Percentiles rank a stretch among this genome's conserved stretches.
These are phyloP conservation scores for Punctoribates punctum DNA, from an alignment of 2,888 invertebrate species.

Conservation along the genomic window DNA sequence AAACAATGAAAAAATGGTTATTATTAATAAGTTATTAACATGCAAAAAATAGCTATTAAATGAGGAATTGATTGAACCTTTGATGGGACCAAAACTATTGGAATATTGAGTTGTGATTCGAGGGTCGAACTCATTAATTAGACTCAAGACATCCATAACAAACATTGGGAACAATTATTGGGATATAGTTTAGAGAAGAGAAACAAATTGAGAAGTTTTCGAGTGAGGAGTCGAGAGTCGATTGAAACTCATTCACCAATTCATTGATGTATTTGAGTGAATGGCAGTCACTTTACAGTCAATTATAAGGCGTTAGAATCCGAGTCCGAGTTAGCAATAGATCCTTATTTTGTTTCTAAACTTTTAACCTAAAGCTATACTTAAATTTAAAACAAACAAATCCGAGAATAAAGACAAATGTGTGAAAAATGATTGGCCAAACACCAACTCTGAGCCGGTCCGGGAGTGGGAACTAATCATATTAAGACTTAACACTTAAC, in stretches of 20 bases:
- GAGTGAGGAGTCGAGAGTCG: neutral
- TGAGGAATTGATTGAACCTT: conserved; percentile 24
- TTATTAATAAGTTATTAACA: neutral
- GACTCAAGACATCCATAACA: conserved; percentile 33
- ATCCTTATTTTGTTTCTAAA: conserved; percentile 16
- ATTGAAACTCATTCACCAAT: conserved; percentile 7
- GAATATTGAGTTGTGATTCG: conserved; percentile 5
- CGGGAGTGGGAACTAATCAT: neutral
- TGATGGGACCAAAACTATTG: conserved; percentile 35
- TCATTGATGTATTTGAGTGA: conserved; percentile 4
- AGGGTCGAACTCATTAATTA: conserved; percentile 33
- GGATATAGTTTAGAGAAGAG: neutral
- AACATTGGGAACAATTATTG: conserved; percentile 32
- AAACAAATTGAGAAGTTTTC: neutral
- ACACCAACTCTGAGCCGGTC: neutral
- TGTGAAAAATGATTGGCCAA: neutral
- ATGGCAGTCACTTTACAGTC: neutral
- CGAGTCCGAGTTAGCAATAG: neutral
- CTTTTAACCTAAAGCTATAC: conserved; percentile 16
- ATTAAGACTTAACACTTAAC: neutral
- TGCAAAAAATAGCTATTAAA: conserved; percentile 33
- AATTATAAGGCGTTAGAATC: neutral
- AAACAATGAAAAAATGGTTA: neutral
- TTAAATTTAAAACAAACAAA: conserved; percentile 1
- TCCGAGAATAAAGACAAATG: conserved; percentile 10